Base-by-base conservation (phyloP, 2,113 vertebrate species). In the Pavo muticus region DNA sequence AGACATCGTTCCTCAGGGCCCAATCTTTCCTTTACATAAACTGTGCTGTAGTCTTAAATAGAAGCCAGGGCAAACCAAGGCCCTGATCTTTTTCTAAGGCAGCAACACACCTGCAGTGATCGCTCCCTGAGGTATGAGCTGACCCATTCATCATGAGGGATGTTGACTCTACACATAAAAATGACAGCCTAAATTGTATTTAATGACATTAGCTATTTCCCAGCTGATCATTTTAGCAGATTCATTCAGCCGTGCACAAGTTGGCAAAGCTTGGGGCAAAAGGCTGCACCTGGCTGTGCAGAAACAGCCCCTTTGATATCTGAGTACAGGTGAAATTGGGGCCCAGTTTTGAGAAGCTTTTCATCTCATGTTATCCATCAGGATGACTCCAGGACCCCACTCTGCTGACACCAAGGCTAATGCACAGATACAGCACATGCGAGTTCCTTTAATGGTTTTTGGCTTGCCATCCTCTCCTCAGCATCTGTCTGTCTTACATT, bases 131-230 rank as follows among this genome's bases (percentile, higher is more conserved):
- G 91, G 92, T 39, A 1, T 23, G 64, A 93, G 76, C 86, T 78
- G 83, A 93, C 91, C 87, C 93, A 92, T 95, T 69, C 83, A 80
- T 94, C 84, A 90, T 1, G 11, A 88, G 35, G 80, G 48, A 76
- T 84, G 88, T 94, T 96, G 94, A 94, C 88, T 95, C 86, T 82
- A 88, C 88, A 82, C 85, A 72, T 91, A 88, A 96, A 93, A 88
- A 90, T 59, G 76, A 94, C 93, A 94, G 91, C 93, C 94, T 91
- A 94, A 95, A 93, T 54, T 86, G 80, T 94, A 92, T 96, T 94
- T 95, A 96, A 91, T 50, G 88, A 87, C 79, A 91, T 94, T 79
- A 91, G 69, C 87, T 60, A 67, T 95, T 95, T 96, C 95, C 84
- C 89, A 80, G 85, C 74, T 90, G 95, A 97, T 94, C 84, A 35